A percentile compares a stretch with the other conserved stretches of the same genome.
Evolutionary conservation across 2,797 vertebrate species (phyloP).

Genomic region (Microcaecilia unicolor): DNA sequence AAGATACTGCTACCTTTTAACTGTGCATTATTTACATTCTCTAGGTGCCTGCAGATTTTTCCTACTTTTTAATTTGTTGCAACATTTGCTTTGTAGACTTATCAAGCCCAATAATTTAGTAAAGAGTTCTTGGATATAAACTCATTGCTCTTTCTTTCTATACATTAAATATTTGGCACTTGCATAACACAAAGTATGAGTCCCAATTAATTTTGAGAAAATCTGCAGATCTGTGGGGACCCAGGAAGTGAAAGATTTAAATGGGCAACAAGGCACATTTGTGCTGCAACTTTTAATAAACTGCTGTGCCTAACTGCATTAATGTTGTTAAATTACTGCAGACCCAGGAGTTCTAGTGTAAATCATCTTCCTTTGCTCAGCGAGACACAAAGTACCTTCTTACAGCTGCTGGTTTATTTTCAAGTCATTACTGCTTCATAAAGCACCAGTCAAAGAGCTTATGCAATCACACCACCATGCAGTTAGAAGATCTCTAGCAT

Average conservation of each 20-base stretch:
- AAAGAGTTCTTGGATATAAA: slow-evolving; percentile 37
- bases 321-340: slow-evolving; percentile 51
- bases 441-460: slow-evolving; percentile 60
- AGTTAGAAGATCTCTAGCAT: slow-evolving; percentile 55
- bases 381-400: slow-evolving; percentile 58
- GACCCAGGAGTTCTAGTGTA: slow-evolving; percentile 52
- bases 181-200: slow-evolving; percentile 41
- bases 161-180: slow-evolving; percentile 32
- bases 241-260: slow-evolving; percentile 50
- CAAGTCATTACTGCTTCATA: slow-evolving; percentile 64
- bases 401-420: slow-evolving; percentile 68
- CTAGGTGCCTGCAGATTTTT: slow-evolving; percentile 23
- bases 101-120: slow-evolving; percentile 36
- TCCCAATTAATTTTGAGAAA: slow-evolving; percentile 56
- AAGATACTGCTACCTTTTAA: slow-evolving; percentile 19
- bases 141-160: slow-evolving; percentile 8
- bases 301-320: slow-evolving; percentile 53
- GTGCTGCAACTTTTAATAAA: slow-evolving; percentile 72
- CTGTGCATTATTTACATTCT: slow-evolving; percentile 19
- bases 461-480: slow-evolving; percentile 44
- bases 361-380: slow-evolving; percentile 60
- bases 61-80: slow-evolving; percentile 19
- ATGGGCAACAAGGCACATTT: slow-evolving; percentile 56
- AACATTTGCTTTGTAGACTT: slow-evolving; percentile 19
- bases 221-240: slow-evolving; percentile 50